Conservation (phyloP, 2,797 vertebrate species). For the Pantherophis alleghaniensis region DNA sequence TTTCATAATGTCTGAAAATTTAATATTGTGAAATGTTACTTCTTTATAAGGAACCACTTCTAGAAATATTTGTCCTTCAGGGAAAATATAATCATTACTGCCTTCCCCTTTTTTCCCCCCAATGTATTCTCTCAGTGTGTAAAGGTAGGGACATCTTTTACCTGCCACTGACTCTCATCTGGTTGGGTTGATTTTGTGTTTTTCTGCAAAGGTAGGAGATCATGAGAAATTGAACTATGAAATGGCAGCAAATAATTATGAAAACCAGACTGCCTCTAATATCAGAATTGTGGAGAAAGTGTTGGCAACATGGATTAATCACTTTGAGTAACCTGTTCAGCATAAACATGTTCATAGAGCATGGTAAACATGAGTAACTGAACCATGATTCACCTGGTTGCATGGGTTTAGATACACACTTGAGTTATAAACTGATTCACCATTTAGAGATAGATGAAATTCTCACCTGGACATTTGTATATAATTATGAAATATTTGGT, state of each 20-base stretch:
- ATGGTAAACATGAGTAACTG: not conserved
- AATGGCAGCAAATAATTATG: not conserved
- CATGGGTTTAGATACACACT: not conserved
- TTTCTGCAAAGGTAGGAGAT: not conserved
- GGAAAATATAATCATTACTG: not conserved
- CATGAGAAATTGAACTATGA: not conserved
- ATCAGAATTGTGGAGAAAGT: not conserved
- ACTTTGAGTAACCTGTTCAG: not conserved
- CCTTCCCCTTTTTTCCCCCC: too few species aligned
- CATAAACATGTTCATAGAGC: not conserved
- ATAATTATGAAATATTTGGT: not conserved
- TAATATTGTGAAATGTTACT: constrained; percentile 5
- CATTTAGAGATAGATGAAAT: not conserved
- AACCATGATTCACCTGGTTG: not conserved
- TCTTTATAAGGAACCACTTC: not conserved
- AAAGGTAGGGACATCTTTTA: not conserved
- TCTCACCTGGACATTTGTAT: not conserved
- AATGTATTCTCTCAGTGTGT: not conserved
- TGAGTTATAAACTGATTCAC: not conserved
- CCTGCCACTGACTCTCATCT: not conserved
- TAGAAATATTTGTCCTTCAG: not conserved
- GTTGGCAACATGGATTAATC: not conserved
- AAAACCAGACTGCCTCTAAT: not conserved
- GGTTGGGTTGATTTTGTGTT: not conserved
- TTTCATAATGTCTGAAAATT: not conserved